Base-by-base conservation (phyloP, 2,113 vertebrate genomes). In the Panurus biarmicus region DNA sequence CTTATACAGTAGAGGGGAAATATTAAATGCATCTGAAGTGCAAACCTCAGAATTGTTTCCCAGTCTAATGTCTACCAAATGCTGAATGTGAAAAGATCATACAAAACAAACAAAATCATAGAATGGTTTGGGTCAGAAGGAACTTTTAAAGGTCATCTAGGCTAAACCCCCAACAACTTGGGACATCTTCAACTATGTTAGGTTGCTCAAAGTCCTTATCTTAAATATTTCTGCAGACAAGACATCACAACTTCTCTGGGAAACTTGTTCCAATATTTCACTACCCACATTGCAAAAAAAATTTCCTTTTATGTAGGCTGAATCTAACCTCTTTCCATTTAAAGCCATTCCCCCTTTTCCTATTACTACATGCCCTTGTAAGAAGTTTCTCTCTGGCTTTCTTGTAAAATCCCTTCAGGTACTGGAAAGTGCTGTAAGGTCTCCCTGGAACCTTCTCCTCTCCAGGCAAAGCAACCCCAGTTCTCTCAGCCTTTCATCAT, bases 91-190 rank as follows among this genome's bases (percentile, higher is more conserved):
- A 53, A 18, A 42, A 69, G 28, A 35, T 48, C 12, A 9, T 25
- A 72, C 6, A 69, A 21, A 6, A 57, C 7, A 5, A 76, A 61
- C 5, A 40, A 2, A 50, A 23, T 26, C 35, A 36, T 1, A 10
- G 5, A 73, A 73, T 5, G 0, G 4, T 28, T 72, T 64, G 19
- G 8, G 3, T 54, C 40, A 15, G 45, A 50, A 76, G 17, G 5
- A 11, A 72, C 12, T 3, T 44, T 29, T 47, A 36, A 50, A 66
- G 16, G 6, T 45, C 22, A 19, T 24, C 51, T 23, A 54, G 21
- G 33, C 19, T 48, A n/a, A 10, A 10, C 1, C 2, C 1, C 8
- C 33, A 42, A 10, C 2, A 5, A 31, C 14, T 11, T 45, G 14
- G 14, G 9, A 42, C 5, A 47, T 12, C 9, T 69, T 36, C 85